phyloP scores from a whole-genome alignment of 2,113 vertebrate species.

The Microcebus murinus region DNA sequence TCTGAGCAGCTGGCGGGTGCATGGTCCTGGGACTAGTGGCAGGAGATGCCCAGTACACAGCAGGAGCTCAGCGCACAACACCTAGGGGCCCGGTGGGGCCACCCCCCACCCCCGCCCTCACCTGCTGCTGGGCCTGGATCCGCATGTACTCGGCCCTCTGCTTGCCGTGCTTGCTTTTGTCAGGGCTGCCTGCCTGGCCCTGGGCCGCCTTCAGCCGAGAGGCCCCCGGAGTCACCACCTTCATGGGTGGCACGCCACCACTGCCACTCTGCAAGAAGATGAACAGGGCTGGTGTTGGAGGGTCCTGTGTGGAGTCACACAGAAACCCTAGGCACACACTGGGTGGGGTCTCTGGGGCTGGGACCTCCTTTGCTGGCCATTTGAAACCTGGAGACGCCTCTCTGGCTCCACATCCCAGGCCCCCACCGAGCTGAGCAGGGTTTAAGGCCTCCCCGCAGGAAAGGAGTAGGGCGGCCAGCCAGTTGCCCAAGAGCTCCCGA shows the following conservation, averaged over 20 bases:
- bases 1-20: neutral
- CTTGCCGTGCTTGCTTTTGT: constrained; percentile 94
- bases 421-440: neutral
- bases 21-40: neutral
- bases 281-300: constrained; percentile 30
- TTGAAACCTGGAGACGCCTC: neutral
- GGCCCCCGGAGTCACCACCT: constrained; percentile 90
- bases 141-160: constrained; percentile 95
- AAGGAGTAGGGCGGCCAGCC: neutral
- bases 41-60: neutral
- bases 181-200: constrained; percentile 90
- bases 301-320: neutral
- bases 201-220: constrained; percentile 94
- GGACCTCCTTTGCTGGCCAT: neutral
- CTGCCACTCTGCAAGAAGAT: constrained; percentile 85
- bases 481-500: neutral
- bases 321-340: rapidly evolving
- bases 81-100: neutral
- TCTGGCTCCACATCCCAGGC: neutral
- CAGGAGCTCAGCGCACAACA: rapidly evolving
- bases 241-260: constrained; percentile 87
- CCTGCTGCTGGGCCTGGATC: constrained; percentile 96
- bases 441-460: neutral
- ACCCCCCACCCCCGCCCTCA: constrained; percentile 72
- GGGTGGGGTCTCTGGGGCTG: neutral